A percentile compares a stretch with the other conserved stretches of the same genome.
These are phyloP conservation scores for Pachypanchax playfairii DNA, from an alignment of 2,113 vertebrate species.

Conservation along the genomic window DNA sequence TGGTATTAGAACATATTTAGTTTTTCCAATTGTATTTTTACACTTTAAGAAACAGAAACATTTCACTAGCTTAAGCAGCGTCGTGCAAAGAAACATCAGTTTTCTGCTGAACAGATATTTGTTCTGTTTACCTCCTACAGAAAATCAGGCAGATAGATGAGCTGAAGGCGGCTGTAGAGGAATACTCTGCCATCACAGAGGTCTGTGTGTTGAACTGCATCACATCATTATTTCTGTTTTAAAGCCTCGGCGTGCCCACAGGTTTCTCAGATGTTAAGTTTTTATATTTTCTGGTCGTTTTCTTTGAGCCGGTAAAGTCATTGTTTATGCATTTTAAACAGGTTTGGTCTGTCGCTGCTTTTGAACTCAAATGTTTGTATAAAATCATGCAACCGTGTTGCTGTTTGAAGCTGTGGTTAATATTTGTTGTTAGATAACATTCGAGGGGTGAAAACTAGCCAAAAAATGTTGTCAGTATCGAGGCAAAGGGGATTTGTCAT, in stretches of 20 bases:
- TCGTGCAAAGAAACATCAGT: too few species aligned
- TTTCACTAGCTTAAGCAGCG: too few species aligned
- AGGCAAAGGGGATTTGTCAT: too few species aligned
- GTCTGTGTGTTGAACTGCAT: slow-evolving; percentile 63
- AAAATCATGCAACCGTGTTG: too few species aligned
- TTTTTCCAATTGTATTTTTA: too few species aligned
- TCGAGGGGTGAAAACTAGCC: too few species aligned
- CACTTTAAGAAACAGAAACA: too few species aligned
- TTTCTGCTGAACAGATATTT: background rate
- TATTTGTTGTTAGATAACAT: too few species aligned
- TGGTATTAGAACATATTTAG: background rate
- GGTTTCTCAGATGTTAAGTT: background rate
- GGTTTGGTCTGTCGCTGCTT: too few species aligned
- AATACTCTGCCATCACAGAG: slow-evolving; percentile 86
- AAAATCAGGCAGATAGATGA: slow-evolving; percentile 84
- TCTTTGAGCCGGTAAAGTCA: background rate
- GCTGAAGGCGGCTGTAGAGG: slow-evolving; percentile 80
- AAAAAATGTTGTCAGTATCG: too few species aligned
- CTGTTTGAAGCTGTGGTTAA: too few species aligned
- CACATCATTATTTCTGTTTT: background rate
- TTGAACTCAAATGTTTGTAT: too few species aligned
- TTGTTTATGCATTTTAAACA: background rate
- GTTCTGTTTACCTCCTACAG: slow-evolving; percentile 66
- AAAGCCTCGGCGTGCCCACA: background rate
- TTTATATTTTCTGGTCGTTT: background rate